These are phyloP conservation scores for Pogonomyrmex barbatus DNA, from an alignment of 1,140 invertebrate species.

Conservation along the genomic window DNA sequence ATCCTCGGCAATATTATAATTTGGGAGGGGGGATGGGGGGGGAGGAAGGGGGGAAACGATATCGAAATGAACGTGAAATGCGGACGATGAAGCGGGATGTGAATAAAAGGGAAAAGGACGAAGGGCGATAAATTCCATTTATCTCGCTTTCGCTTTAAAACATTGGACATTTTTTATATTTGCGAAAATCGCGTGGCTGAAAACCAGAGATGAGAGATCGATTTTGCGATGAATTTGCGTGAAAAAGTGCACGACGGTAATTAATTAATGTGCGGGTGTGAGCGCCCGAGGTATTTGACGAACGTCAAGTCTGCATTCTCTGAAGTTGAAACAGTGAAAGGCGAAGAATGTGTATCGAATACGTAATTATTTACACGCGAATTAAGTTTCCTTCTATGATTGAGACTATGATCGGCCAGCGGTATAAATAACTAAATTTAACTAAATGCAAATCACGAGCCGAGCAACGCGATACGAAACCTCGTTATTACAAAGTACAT, in stretches of 20 bases:
- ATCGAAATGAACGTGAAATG: neutral
- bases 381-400: conserved; percentile 16
- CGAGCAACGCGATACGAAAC: neutral
- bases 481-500: neutral
- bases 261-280: conserved; percentile 25
- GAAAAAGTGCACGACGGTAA: neutral
- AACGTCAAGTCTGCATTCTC: conserved; percentile 23
- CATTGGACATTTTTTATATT: neutral
- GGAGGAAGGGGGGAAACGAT: neutral
- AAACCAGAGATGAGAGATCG: neutral
- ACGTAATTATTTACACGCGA: neutral
- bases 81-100: neutral
- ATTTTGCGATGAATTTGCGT: neutral
- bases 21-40: too few species aligned
- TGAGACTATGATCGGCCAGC: neutral
- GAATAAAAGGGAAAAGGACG: neutral
- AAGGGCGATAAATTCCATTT: neutral
- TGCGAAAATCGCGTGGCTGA: neutral
- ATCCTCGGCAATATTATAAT: neutral
- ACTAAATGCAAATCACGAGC: conserved; percentile 41
- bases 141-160: neutral
- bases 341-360: conserved; percentile 32
- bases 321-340: conserved; percentile 40
- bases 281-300: neutral
- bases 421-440: conserved; percentile 20